Conservation (phyloP, 1,140 invertebrate genomes). For the Drosophila auraria region DNA sequence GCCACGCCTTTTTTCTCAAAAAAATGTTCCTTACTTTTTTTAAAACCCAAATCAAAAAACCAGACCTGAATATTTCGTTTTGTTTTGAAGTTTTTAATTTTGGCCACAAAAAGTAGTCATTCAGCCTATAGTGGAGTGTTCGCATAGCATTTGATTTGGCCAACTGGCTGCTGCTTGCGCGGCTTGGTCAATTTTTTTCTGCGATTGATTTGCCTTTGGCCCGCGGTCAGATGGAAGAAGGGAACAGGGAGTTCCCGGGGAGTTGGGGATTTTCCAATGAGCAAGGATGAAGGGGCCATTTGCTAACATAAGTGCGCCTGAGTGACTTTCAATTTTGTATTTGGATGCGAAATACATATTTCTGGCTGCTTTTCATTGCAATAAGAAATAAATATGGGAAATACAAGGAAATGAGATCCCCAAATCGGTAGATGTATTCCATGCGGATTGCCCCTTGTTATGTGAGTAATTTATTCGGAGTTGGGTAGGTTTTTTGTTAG, state of each 20-base stretch:
- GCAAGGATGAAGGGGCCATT: constrained; percentile 9
- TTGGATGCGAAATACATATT: constrained; percentile 17
- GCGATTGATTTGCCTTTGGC: constrained; percentile 57
- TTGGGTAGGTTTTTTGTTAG: no score
- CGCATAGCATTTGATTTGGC: constrained; percentile 56
- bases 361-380: neutral
- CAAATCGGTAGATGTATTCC: neutral
- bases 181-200: constrained; percentile 57
- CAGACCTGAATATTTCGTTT: no score
- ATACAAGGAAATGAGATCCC: constrained; percentile 14
- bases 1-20: no score
- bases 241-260: neutral
- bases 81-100: no score
- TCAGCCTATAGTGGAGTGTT: no score
- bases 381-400: constrained; percentile 23
- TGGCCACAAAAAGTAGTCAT: no score
- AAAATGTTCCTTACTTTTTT: no score
- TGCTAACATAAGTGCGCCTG: constrained; percentile 55
- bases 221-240: constrained; percentile 50
- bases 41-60: no score
- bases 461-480: neutral
- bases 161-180: constrained; percentile 1
- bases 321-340: constrained; percentile 51
- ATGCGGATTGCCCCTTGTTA: constrained; percentile 6
- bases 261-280: constrained; percentile 25